Evolutionary conservation across 2,113 vertebrate genomes (phyloP).

Genomic region (Sclerurus mexicanus): DNA sequence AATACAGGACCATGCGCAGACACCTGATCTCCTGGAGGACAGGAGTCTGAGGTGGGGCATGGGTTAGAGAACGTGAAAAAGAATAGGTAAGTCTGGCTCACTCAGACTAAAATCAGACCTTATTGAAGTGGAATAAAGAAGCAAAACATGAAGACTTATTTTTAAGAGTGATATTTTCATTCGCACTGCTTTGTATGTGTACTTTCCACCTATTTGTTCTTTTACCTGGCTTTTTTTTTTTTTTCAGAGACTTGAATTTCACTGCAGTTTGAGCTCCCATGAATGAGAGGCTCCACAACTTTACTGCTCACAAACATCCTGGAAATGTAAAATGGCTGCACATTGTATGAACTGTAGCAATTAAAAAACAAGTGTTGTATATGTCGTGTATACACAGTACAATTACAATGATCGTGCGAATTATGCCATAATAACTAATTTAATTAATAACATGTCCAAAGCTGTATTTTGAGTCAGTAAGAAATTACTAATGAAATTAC

Average conservation of each 20-base stretch:
- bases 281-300: background rate
- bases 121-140: fast-evolving
- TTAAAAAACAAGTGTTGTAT: background rate
- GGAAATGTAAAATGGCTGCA: background rate
- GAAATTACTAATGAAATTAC: background rate
- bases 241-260: background rate
- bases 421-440: background rate
- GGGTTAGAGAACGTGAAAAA: background rate
- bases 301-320: background rate
- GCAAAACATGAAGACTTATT: background rate
- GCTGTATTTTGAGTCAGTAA: background rate
- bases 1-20: fast-evolving
- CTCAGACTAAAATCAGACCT: background rate
- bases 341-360: background rate
- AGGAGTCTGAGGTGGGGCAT: background rate
- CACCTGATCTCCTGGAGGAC: background rate
- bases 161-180: background rate
- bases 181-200: background rate
- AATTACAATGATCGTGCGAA: background rate
- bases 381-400: background rate
- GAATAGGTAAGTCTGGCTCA: background rate
- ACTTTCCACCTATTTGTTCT: background rate
- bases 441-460: background rate
- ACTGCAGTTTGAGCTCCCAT: fast-evolving
- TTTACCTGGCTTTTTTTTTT: background rate